Base-by-base conservation (phyloP, 2,888 invertebrate genomes). In the Andricus quercusramuli region DNA sequence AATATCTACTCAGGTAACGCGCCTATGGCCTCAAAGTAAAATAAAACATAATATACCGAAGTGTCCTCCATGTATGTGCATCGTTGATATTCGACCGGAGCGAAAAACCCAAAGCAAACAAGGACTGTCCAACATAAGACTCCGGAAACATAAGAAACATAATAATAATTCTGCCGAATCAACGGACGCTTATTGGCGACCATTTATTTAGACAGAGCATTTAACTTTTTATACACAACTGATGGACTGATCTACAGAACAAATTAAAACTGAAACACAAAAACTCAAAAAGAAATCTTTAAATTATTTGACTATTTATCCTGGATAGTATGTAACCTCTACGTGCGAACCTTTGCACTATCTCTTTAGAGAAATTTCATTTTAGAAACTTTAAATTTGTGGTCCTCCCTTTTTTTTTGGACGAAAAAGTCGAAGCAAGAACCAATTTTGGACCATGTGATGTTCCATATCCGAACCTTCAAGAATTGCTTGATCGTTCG, bases 401-500 rank as follows among this genome's bases (percentile, higher is more conserved):
- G 37, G 64, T 59, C 37, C 67, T 6, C 82, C 78, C 32, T 78
- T 68, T 51, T 51, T 51, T 68, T 62, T 22, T 62, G 56, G 13
- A 41, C 37, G 78, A 79, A 79, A 79, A 17, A 37, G 22, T 29
- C 22, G 68, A 82, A 79, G 80, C 79, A 80, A 79, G 51, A 78
- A 77, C 59, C 20, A 65, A 56, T 74, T 83, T 82, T 80, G 78
- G 83, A 84, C 59, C 83, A 70, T 86, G 83, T 87, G 89, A 90
- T 85, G 87, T 87, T 91, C 92, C 89, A 91, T 91, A 92, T 89
- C 89, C 92, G 92, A 91, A 90, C 86, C 82, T 86, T 91, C 91
- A 92, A 92, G 91, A 92, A 82, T 92, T 92, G 88, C 92, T 92
- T 91, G 92, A 90, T 87, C 83, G 84, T 91, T 92, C 91, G 92